phyloP scores from a whole-genome alignment of 1,140 invertebrate species.

The Notospermus geniculatus region DNA sequence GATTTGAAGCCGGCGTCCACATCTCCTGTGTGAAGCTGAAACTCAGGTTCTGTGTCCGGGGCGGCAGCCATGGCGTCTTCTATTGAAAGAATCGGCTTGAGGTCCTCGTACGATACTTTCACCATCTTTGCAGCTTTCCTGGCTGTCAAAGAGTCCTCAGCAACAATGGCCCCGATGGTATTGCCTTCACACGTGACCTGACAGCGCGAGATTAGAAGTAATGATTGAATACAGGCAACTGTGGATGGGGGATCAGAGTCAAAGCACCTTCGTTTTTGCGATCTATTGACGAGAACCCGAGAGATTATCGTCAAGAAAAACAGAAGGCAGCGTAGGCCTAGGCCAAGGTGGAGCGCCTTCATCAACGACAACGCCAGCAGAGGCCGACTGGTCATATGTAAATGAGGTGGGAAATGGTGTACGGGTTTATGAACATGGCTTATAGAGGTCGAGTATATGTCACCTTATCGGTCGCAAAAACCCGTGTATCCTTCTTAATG shows the following conservation, averaged over 20 bases:
- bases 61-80: background rate
- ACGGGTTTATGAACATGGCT: no score
- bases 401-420: no score
- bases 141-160: slow-evolving; percentile 69
- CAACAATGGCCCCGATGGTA: slow-evolving; percentile 74
- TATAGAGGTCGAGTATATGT: background rate
- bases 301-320: no score
- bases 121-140: slow-evolving; percentile 74
- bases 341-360: no score
- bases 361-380: no score
- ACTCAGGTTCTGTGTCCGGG: background rate
- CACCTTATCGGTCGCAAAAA: slow-evolving; percentile 43
- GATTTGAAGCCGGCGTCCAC: background rate
- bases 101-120: slow-evolving; percentile 71
- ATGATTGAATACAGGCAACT: no score
- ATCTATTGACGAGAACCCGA: no score
- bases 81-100: slow-evolving; percentile 55
- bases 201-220: no score
- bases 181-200: slow-evolving; percentile 66
- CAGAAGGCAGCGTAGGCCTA: no score
- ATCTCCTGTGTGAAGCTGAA: background rate
- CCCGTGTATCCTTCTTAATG: slow-evolving; percentile 24
- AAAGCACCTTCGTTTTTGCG: no score
- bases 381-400: no score
- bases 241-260: background rate